These are phyloP conservation scores for Phaenicophaeus curvirostris DNA, from an alignment of 2,797 vertebrate species.

Conservation along the genomic window DNA sequence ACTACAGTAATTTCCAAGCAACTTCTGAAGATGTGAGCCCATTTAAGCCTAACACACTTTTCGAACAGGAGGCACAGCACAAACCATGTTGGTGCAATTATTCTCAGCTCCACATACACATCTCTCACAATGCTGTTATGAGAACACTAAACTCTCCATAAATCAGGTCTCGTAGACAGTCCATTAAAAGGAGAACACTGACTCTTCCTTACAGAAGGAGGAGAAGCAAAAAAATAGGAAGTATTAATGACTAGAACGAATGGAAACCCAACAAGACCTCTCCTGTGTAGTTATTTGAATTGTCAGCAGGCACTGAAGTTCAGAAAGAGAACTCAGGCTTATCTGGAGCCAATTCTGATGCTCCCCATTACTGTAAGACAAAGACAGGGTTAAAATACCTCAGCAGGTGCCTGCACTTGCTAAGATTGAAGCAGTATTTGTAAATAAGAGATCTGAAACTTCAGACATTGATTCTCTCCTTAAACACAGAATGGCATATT, in stretches of 20 bases:
- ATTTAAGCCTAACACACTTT: background rate
- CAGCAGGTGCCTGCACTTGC: background rate
- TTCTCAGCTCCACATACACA: no score
- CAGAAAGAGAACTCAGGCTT: background rate
- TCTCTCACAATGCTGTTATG: background rate
- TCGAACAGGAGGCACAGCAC: background rate
- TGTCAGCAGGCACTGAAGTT: background rate
- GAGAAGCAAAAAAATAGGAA: background rate
- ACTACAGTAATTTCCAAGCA: background rate
- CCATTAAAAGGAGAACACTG: background rate
- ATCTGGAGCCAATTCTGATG: background rate
- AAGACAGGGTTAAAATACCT: background rate
- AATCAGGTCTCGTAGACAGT: background rate
- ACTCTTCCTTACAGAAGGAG: background rate
- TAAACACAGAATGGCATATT: background rate
- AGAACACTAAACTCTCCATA: background rate
- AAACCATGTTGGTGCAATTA: no score
- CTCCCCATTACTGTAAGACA: background rate
- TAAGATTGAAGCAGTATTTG: background rate
- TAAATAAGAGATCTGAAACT: background rate
- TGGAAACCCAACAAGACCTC: background rate
- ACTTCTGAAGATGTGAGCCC: background rate
- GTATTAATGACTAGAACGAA: background rate
- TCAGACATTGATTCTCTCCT: background rate
- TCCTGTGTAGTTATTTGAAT: background rate